Evolutionary conservation across 2,113 vertebrate genomes (phyloP).

Genomic region (Tyrannus savana): DNA sequence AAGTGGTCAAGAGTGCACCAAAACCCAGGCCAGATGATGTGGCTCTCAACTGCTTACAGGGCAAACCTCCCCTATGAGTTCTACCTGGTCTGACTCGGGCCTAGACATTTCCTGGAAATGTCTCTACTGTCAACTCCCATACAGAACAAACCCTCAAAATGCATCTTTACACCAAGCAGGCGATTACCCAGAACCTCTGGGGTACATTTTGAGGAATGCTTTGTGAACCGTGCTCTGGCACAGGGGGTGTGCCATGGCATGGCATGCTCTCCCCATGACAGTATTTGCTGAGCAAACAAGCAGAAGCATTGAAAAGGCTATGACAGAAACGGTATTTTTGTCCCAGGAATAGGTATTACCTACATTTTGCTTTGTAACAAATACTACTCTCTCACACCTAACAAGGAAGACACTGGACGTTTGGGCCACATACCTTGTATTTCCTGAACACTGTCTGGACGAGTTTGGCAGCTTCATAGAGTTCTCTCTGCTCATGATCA

Average conservation of each 20-base stretch:
- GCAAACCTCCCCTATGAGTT: not conserved
- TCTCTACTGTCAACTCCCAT: not conserved
- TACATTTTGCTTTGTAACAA: not conserved
- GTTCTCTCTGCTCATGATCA: constrained; percentile 96
- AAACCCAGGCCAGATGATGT: not conserved
- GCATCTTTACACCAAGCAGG: not conserved
- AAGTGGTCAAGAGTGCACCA: not conserved
- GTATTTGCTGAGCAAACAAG: not conserved
- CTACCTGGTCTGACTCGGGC: not conserved
- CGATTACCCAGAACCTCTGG: not conserved
- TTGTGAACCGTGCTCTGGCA: not conserved
- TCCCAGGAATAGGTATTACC: not conserved
- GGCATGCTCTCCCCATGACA: not conserved
- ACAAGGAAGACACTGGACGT: not conserved
- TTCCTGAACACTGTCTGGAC: constrained; percentile 99
- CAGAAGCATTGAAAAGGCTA: not conserved
- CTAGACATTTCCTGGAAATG: not conserved
- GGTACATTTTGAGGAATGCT: not conserved
- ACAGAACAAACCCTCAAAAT: not conserved
- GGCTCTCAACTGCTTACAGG: not conserved
- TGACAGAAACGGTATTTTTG: not conserved
- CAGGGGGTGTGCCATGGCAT: not conserved
- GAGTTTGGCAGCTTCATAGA: constrained; percentile 96
- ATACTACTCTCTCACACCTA: not conserved
- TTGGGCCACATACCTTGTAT: constrained; percentile 89